Conservation (phyloP, 2,113 vertebrate genomes). For the Dolichotis patagonum region DNA sequence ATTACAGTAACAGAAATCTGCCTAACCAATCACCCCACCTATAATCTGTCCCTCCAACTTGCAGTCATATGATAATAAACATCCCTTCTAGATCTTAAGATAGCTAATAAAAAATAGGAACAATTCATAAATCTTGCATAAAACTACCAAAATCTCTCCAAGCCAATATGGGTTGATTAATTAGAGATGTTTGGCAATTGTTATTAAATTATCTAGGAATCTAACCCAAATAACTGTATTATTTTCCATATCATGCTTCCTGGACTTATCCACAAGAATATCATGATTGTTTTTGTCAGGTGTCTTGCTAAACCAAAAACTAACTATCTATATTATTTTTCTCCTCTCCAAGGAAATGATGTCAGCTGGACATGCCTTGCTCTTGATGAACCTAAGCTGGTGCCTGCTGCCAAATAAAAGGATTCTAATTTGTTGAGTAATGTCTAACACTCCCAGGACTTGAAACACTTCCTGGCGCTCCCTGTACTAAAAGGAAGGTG, state of each 20-base stretch:
- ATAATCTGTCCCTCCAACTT: not conserved
- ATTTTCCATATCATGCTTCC: not conserved
- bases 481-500: not conserved
- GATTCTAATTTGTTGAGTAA: conserved; percentile 52
- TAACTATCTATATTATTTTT: not conserved
- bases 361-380: not conserved
- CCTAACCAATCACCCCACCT: not conserved
- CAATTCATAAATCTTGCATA: not conserved
- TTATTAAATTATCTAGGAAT: not conserved
- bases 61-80: not conserved
- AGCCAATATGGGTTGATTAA: not conserved
- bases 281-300: not conserved
- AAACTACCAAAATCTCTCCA: not conserved
- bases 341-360: not conserved
- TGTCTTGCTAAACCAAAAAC: not conserved
- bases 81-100: not conserved
- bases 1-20: not conserved
- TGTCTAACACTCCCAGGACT: not conserved
- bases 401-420: not conserved
- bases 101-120: conserved; percentile 1
- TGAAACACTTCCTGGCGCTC: not conserved
- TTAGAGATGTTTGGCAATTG: not conserved
- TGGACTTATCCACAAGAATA: not conserved
- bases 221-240: not conserved
- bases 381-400: conserved; percentile 2